A percentile compares a stretch with the other conserved stretches of the same genome.
These are phyloP conservation scores for Galeruca laticollis DNA, from an alignment of 2,888 invertebrate species.

Conservation along the genomic window DNA sequence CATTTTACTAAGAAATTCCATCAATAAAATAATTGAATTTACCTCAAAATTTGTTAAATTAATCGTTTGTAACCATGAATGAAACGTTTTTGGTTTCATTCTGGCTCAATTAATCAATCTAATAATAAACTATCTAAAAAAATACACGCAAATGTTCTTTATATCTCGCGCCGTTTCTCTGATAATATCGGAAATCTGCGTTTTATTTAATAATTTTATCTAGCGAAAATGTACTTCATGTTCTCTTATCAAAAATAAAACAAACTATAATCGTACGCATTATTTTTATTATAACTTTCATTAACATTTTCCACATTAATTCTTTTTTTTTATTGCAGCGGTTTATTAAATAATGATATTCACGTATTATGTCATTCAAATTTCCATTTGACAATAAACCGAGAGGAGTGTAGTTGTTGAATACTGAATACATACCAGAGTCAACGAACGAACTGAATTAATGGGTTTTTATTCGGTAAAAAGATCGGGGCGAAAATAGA, in stretches of 20 bases:
- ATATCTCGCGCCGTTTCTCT: no score
- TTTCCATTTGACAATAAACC: conserved; percentile 10
- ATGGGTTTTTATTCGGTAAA: conserved; percentile 31
- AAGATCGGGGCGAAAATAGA: conserved; percentile 28
- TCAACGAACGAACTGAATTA: conserved; percentile 29
- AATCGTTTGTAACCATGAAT: no score
- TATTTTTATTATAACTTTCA: background rate
- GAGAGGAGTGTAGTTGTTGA: conserved; percentile 4
- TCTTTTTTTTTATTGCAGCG: background rate
- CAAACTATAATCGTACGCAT: background rate
- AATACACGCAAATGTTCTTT: no score
- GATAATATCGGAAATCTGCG: background rate
- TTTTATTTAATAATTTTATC: background rate
- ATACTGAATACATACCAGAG: conserved; percentile 23
- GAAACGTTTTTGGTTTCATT: no score
- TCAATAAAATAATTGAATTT: no score
- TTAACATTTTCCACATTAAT: background rate
- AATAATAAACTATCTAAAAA: no score
- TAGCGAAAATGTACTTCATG: background rate
- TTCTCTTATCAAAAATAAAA: conserved; percentile 1
- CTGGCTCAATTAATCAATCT: no score
- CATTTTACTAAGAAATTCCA: no score
- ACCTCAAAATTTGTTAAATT: no score
- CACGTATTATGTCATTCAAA: conserved; percentile 12
- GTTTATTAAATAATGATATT: conserved; percentile 14